Conservation (phyloP, 2,113 vertebrate genomes). For the Vanacampus margaritifer region DNA sequence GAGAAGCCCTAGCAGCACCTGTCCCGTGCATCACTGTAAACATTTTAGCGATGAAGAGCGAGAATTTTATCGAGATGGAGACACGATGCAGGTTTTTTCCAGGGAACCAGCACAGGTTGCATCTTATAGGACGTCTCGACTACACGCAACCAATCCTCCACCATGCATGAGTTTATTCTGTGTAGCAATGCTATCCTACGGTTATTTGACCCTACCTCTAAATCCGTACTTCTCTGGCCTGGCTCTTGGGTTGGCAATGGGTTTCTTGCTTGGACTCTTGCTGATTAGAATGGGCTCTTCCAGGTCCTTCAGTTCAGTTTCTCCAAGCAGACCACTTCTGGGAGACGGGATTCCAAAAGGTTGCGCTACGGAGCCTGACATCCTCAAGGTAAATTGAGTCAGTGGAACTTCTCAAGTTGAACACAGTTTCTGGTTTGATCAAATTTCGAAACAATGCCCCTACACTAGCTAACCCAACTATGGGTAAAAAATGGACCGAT, state of each 20-base stretch:
- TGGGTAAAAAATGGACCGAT: too few relatives aligned
- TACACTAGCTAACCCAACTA: too few relatives aligned
- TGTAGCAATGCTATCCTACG: constrained; percentile 74
- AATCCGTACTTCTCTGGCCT: constrained; percentile 80
- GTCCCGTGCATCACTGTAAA: constrained; percentile 45
- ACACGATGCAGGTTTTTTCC: constrained; percentile 70
- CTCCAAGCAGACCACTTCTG: constrained; percentile 13
- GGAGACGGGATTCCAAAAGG: constrained; percentile 26
- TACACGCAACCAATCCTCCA: constrained; percentile 39
- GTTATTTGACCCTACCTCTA: constrained; percentile 80
- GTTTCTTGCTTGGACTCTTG: constrained; percentile 80
- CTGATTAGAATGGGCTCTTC: constrained; percentile 71
- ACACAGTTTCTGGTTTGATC: too few relatives aligned
- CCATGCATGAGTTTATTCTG: constrained; percentile 72
- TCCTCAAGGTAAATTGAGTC: constrained; percentile 72
- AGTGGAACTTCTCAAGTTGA: neutral
- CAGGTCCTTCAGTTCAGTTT: neutral
- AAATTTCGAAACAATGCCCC: too few relatives aligned
- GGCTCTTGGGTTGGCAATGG: constrained; percentile 76
- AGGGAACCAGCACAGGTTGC: neutral
- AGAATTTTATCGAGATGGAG: constrained; percentile 72
- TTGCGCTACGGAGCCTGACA: constrained; percentile 31
- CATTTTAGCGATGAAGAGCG: constrained; percentile 53
- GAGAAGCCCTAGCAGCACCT: constrained; percentile 29
- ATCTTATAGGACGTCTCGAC: neutral